A percentile compares a stretch with the other conserved stretches of the same genome.
phyloP scores from a whole-genome alignment of 2,113 vertebrate species.

The Leucoraja erinaceus region DNA sequence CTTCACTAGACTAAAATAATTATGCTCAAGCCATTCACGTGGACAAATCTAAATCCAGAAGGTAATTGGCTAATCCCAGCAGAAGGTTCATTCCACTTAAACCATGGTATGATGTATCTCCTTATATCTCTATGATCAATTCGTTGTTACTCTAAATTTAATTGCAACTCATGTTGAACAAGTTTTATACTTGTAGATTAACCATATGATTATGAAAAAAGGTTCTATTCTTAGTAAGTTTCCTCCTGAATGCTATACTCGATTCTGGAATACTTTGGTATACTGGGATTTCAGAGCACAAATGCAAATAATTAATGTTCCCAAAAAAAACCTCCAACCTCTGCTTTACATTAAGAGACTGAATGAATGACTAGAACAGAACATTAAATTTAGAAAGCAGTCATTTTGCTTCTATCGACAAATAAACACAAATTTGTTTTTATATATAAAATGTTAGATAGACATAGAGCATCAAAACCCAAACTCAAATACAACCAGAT shows the following conservation, averaged over 20 bases:
- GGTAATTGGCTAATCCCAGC: not conserved
- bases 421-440: not conserved
- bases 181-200: not conserved
- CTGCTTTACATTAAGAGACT: not conserved
- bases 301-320: slow-evolving; percentile 1
- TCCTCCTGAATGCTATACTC: not conserved
- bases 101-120: no score
- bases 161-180: not conserved
- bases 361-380: not conserved
- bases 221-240: not conserved
- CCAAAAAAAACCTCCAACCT: not conserved
- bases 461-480: not conserved
- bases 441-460: not conserved
- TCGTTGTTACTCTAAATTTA: not conserved
- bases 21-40: not conserved
- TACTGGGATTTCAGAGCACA: not conserved
- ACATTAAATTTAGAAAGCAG: slow-evolving; percentile 18
- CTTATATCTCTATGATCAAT: no score
- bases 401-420: not conserved
- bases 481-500: not conserved
- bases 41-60: not conserved
- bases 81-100: not conserved
- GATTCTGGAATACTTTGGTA: not conserved
- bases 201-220: not conserved
- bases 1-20: slow-evolving; percentile 5